Base-by-base conservation (phyloP, 1,140 invertebrate genomes). In the Ephestia elutella region DNA sequence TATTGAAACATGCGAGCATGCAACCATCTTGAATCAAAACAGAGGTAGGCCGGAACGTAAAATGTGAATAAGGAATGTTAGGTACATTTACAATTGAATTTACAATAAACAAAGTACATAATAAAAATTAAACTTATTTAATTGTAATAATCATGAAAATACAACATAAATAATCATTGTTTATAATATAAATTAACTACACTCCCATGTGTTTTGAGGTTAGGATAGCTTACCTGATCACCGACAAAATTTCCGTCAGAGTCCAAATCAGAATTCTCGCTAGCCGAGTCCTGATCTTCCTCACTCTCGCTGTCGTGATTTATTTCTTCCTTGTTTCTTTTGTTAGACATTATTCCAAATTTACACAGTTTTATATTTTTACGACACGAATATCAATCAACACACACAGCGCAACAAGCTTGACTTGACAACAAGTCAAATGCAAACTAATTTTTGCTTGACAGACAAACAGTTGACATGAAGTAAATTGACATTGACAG, bases 241-340 rank as follows among this genome's bases (percentile, higher is more conserved):
- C 82, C 82, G 44, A 86, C 57, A 50, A 67, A 86, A 59, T 86
- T 87, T 25, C 80, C 81, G 53, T 86, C 82, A 2, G 82, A 86
- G 67, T 87, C 84, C 28, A 86, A 75, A 54, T 87, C 85, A 0
- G 85, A 85, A 54, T 84, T 80, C n/a, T 87, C 82, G 56, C 78
- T 81, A 7, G 71, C 81, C 17, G 78, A 85, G 51, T 80, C 76
- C 53, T 80, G 75, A 56, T 86, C 81, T 54, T 77, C 80, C 58
- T 87, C 82, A 65, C 74, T 82, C 38, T 79, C 84, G 64, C 77
- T 83, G 7, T 82, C 80, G 57, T 73, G 60, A 44, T 76, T 70
- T 59, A 73, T 60, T 35, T 75, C 63, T 71, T 83, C 73, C 49
- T 86, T 87, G 55, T 78, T 84, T 61, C 67, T 83, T 69, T 87